These are phyloP conservation scores for Isichthys henryi DNA, from an alignment of 2,113 vertebrate species.

Conservation along the genomic window DNA sequence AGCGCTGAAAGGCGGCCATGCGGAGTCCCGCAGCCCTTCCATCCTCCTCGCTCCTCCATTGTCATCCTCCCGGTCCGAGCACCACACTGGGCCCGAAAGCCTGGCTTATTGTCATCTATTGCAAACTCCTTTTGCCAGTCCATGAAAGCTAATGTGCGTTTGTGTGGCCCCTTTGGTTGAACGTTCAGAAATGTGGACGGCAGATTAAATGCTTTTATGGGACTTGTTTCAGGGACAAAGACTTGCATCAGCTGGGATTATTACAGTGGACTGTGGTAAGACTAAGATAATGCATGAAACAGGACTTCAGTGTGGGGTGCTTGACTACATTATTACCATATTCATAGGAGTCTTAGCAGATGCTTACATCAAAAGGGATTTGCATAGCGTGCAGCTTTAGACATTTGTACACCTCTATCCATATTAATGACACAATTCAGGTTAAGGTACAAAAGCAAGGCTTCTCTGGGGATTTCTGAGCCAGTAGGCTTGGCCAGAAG, in stretches of 20 bases:
- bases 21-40: constrained; percentile 28
- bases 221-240: not conserved
- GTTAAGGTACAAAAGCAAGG: not conserved
- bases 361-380: not conserved
- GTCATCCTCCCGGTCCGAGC: constrained; percentile 26
- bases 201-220: constrained; percentile 8
- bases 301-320: not conserved
- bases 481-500: not conserved
- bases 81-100: constrained; percentile 25
- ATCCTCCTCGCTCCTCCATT: constrained; percentile 34
- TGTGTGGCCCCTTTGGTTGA: not conserved
- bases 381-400: not conserved
- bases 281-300: constrained; percentile 1
- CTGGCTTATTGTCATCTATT: constrained; percentile 28
- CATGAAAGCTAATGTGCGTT: constrained; percentile 3
- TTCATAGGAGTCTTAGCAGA: not conserved
- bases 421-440: constrained; percentile 9
- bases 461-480: not conserved
- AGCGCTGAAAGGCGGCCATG: constrained; percentile 33
- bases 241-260: constrained; percentile 7
- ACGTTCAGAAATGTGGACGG: not conserved
- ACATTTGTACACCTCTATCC: not conserved
- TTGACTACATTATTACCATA: not conserved
- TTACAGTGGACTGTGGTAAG: constrained; percentile 5
- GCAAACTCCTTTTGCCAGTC: not conserved